A percentile compares a stretch with the other conserved stretches of the same genome.
Conservation (phyloP, 2,113 vertebrate genomes). For the Nycticorax nycticorax region DNA sequence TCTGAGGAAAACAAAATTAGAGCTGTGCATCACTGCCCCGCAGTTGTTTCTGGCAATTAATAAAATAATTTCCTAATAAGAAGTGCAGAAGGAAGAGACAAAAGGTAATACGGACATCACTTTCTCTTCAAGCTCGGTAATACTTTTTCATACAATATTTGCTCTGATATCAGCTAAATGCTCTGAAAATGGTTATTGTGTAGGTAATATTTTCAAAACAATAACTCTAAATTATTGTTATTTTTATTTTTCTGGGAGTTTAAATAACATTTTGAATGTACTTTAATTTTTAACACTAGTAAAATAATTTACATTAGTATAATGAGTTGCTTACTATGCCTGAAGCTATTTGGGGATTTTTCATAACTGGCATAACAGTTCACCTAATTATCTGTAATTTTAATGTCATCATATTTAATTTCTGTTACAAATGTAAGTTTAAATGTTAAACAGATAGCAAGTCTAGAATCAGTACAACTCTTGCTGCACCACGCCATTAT, state of each 20-base stretch:
- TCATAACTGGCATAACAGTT: background rate
- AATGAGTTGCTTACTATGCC: background rate
- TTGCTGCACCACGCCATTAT: background rate
- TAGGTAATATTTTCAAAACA: background rate
- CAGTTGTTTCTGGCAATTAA: background rate
- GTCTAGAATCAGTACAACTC: background rate
- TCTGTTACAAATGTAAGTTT: background rate
- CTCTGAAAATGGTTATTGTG: background rate
- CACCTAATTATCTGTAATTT: background rate
- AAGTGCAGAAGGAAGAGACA: background rate
- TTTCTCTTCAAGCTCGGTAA: background rate
- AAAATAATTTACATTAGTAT: background rate
- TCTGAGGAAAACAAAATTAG: background rate
- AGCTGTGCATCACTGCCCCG: background rate
- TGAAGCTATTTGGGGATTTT: background rate
- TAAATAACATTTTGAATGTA: background rate
- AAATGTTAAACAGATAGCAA: background rate
- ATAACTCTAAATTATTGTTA: background rate
- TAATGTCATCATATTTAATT: background rate
- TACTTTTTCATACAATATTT: background rate
- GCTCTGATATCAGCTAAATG: background rate
- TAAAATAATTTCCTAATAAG: background rate
- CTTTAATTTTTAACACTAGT: background rate
- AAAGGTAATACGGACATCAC: background rate
- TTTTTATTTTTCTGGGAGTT: background rate